A percentile compares a stretch with the other conserved stretches of the same genome.
phyloP scores from a whole-genome alignment of 2,888 invertebrate species.

The Athalia circularis region DNA sequence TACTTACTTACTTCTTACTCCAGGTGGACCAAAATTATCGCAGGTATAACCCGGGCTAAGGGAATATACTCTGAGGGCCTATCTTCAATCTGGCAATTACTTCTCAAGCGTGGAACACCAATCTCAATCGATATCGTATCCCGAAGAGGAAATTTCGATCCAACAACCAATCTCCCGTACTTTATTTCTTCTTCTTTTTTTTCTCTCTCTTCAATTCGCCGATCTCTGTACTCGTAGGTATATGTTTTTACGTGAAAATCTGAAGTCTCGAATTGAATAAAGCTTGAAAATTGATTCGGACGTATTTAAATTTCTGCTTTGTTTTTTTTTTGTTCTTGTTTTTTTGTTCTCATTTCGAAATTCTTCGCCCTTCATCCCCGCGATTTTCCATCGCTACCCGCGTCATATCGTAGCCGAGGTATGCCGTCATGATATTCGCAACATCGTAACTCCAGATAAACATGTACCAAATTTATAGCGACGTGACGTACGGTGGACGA shows the following conservation, averaged over 20 bases:
- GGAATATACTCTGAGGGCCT: slow-evolving; percentile 52
- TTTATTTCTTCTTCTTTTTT: neutral
- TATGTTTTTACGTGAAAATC: too few species aligned
- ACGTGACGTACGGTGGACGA: slow-evolving; percentile 49
- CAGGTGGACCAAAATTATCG: slow-evolving; percentile 52
- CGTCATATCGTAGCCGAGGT: too few species aligned
- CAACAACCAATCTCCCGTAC: slow-evolving; percentile 8
- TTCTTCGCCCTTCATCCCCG: too few species aligned
- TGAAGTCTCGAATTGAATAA: too few species aligned
- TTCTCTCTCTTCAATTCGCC: neutral
- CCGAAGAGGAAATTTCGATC: slow-evolving; percentile 51
- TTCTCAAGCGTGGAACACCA: slow-evolving; percentile 57
- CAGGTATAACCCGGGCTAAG: too few species aligned
- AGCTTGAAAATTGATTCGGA: too few species aligned
- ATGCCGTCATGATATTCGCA: too few species aligned
- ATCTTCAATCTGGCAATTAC: slow-evolving; percentile 63
- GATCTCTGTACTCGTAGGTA: neutral
- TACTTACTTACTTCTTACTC: slow-evolving; percentile 18
- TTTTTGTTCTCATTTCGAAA: too few species aligned
- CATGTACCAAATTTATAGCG: slow-evolving; percentile 65
- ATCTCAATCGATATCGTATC: slow-evolving; percentile 52
- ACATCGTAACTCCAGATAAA: slow-evolving; percentile 56
- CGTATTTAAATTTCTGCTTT: too few species aligned
- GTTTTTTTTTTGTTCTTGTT: too few species aligned
- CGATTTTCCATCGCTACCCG: too few species aligned